phyloP scores from a whole-genome alignment of 2,888 invertebrate species.

The Morpho deidamia region DNA sequence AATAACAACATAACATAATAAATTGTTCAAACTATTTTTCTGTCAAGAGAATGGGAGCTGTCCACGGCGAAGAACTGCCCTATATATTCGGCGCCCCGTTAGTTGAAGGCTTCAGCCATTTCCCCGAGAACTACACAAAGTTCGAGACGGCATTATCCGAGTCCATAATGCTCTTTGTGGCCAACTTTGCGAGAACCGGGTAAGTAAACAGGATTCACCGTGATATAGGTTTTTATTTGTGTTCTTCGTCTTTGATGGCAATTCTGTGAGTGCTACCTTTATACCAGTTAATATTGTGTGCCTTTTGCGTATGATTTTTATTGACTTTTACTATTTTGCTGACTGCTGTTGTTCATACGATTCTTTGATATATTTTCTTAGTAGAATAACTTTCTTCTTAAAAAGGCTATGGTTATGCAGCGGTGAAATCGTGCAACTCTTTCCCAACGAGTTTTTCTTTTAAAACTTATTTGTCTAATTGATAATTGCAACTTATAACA shows the following conservation, averaged over 20 bases:
- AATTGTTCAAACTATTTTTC: neutral
- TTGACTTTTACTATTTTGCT: too few species aligned
- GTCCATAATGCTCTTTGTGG: conserved; percentile 90
- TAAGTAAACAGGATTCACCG: conserved; percentile 67
- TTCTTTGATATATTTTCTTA: too few species aligned
- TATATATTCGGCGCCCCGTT: conserved; percentile 94
- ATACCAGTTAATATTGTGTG: too few species aligned
- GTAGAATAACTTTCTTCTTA: too few species aligned
- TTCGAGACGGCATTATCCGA: conserved; percentile 91
- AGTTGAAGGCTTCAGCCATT: conserved; percentile 89
- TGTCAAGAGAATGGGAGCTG: conserved; percentile 89
- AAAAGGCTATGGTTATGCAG: too few species aligned
- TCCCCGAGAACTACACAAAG: conserved; percentile 92
- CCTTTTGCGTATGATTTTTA: too few species aligned
- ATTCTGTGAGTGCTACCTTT: neutral
- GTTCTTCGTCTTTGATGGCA: conserved; percentile 2
- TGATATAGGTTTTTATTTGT: conserved; percentile 2
- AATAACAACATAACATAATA: too few species aligned
- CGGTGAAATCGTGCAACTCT: too few species aligned
- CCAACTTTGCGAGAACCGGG: conserved; percentile 94
- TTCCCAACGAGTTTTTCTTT: too few species aligned
- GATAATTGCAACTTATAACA: too few species aligned
- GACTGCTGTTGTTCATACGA: too few species aligned
- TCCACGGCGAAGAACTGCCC: conserved; percentile 94
- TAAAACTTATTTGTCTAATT: too few species aligned